Conservation (phyloP, 2,797 vertebrate genomes). For the Poeciliopsis gracilis region DNA sequence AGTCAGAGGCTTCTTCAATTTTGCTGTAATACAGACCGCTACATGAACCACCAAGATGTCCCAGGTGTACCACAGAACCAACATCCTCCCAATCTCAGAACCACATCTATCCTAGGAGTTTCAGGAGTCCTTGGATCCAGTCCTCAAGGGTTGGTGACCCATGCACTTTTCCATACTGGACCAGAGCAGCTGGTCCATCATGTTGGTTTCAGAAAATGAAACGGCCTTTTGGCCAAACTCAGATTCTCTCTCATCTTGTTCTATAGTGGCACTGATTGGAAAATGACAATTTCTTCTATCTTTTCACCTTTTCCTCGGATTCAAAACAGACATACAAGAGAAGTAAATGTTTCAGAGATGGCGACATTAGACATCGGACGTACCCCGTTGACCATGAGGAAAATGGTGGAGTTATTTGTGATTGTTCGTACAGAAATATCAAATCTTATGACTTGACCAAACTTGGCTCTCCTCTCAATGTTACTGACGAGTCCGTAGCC, state of each 20-base stretch:
- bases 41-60: background rate
- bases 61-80: background rate
- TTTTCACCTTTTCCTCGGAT: background rate
- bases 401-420: constrained; percentile 87
- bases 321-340: background rate
- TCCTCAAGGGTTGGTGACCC: too few relatives aligned
- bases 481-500: constrained; percentile 92
- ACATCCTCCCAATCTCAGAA: background rate
- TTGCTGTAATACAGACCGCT: too few relatives aligned
- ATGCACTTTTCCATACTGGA: too few relatives aligned
- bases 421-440: constrained; percentile 94
- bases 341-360: background rate
- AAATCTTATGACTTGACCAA: constrained; percentile 93
- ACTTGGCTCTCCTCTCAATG: constrained; percentile 90
- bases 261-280: background rate
- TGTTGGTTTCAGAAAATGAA: background rate
- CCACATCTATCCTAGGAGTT: too few relatives aligned
- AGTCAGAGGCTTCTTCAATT: too few relatives aligned
- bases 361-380: constrained; percentile 52
- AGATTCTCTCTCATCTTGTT: background rate
- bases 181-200: too few relatives aligned
- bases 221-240: background rate
- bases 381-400: constrained; percentile 94
- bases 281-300: background rate
- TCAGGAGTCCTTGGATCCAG: too few relatives aligned